Evolutionary conservation across 2,797 vertebrate species (phyloP).

Genomic region (Pachyuromys duprasi): DNA sequence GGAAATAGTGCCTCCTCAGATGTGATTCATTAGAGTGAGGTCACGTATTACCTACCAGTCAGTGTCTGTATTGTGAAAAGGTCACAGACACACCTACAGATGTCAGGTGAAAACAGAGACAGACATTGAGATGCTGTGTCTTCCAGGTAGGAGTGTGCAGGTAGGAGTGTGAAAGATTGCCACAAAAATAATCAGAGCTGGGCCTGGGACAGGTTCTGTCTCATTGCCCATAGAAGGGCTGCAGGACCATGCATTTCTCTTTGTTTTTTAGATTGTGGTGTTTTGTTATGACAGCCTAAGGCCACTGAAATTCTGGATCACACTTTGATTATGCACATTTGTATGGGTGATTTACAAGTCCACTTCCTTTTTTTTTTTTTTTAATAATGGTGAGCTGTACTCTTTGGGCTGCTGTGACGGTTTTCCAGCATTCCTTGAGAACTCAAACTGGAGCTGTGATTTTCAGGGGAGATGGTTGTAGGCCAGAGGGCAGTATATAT

Average conservation of each 20-base stretch:
- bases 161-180: accelerated
- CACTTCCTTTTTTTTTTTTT: background rate
- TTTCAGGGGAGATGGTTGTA: background rate
- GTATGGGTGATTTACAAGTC: accelerated
- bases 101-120: accelerated
- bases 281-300: background rate
- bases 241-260: accelerated
- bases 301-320: accelerated
- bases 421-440: background rate
- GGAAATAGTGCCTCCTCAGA: background rate
- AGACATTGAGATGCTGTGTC: background rate
- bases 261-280: background rate
- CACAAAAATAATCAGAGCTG: too few species aligned
- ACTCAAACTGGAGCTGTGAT: background rate
- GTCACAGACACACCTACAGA: accelerated
- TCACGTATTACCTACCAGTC: accelerated
- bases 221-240: background rate
- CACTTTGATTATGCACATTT: accelerated
- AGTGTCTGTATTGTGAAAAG: background rate
- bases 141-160: too few species aligned
- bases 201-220: background rate
- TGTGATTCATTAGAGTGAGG: background rate
- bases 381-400: background rate
- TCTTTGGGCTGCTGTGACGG: too few species aligned
- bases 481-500: background rate